Evolutionary conservation across 1,140 invertebrate species (phyloP), one percentile per base, ranked within the genome.

Genomic region (Bombyx mandarina): DNA sequence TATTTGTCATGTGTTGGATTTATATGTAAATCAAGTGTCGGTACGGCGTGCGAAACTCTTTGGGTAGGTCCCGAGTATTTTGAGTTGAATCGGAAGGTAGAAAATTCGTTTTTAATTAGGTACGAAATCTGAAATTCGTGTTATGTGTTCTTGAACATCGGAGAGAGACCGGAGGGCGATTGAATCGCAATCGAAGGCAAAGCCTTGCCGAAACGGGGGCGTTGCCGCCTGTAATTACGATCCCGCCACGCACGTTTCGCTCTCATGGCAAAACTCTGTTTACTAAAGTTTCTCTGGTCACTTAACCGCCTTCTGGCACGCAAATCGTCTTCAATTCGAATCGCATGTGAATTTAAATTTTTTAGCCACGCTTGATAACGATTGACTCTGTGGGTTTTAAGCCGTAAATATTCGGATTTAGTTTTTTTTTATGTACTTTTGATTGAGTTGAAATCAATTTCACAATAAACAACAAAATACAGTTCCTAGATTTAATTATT

Each of bases 241-340:
- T 63, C 69, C 61, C 66, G 60, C 77, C 74, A 74, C 69, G 74
- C 77, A 71, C 64, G 66, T 60, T 56, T 68, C 56, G 67, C 61
- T 61, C 56, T 51, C 62, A 56, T 46, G 51, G 66, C 66, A 66
- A 77, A 83, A 75, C 70, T 77, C 71, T 71, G 69, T 79, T 80
- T 77, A 76, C 75, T 65, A 73, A 82, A 77, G 73, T 75, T 77
- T 74, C 71, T 77, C 69, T 65, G 67, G 69, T 72, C 67, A 63
- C 64, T 68, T 78, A 77, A 82, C 76, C 68, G 74, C 69, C 76
- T 75, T 75, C 66, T 66, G 74, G 75, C 83, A 86, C 79, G 82
- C 83, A 67, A 85, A 79, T 75, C 61, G 61, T 70, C 47, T 56
- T 57, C 48, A 56, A 73, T 77, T 77, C 60, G 71, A 66, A 71